Percentiles rank a stretch among this genome's conserved stretches.
Evolutionary conservation across 2,888 invertebrate species (phyloP).

Genomic region (Leptinotarsa haldemani): DNA sequence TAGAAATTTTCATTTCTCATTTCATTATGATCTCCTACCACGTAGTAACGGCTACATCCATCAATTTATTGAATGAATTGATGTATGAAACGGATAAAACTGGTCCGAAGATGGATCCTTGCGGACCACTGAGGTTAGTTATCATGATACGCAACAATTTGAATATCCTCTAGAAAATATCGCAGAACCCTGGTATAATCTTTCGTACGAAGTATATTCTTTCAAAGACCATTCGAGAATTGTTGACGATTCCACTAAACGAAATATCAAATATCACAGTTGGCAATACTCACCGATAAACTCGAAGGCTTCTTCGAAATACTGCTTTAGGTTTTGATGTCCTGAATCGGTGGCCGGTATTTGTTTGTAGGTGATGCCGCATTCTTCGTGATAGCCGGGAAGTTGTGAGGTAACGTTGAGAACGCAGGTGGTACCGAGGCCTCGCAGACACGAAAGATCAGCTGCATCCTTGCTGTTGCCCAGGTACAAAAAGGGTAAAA

Average conservation of each 20-base stretch:
- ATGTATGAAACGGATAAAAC: too few relatives aligned
- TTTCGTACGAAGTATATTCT: background rate
- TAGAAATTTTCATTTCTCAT: too few relatives aligned
- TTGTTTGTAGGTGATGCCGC: conserved; percentile 78
- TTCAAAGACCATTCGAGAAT: background rate
- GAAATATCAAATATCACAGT: background rate
- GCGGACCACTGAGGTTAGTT: too few relatives aligned
- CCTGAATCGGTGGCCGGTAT: conserved; percentile 86
- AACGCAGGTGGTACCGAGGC: conserved; percentile 79
- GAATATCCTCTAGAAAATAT: too few relatives aligned
- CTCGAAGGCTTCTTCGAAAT: conserved; percentile 87
- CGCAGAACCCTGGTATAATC: too few relatives aligned
- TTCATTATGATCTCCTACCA: too few relatives aligned
- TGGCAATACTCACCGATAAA: conserved; percentile 77
- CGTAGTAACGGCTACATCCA: too few relatives aligned
- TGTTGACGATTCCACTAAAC: background rate
- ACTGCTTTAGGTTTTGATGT: conserved; percentile 87
- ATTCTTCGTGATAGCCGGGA: conserved; percentile 76
- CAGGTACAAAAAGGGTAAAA: conserved; percentile 83
- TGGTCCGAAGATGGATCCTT: too few relatives aligned
- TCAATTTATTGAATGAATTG: too few relatives aligned
- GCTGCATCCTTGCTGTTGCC: conserved; percentile 86
- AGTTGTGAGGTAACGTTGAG: conserved; percentile 85
- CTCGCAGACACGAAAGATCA: conserved; percentile 74
- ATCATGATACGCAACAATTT: too few relatives aligned